These are phyloP conservation scores for Panorpa germanica DNA, from an alignment of 2,888 invertebrate genomes.

Conservation along the genomic window DNA sequence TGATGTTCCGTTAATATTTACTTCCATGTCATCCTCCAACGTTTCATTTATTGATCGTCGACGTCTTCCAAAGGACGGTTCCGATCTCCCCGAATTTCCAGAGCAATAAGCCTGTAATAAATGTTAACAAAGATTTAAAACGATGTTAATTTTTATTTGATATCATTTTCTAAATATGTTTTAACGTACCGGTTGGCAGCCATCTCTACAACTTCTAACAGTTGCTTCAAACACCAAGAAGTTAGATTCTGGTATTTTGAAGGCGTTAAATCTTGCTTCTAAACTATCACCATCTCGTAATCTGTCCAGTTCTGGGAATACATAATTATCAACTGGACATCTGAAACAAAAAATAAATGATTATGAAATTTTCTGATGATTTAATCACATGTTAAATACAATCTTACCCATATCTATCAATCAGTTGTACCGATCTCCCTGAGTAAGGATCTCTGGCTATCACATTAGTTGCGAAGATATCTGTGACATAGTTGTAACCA, in stretches of 20 bases:
- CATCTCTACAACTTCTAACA: slow-evolving; percentile 72
- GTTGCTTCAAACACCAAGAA: slow-evolving; percentile 86
- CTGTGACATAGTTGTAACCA: slow-evolving; percentile 71
- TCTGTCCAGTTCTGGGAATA: slow-evolving; percentile 78
- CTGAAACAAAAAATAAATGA: slow-evolving; percentile 26
- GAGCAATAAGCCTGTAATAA: slow-evolving; percentile 54
- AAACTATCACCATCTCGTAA: slow-evolving; percentile 70
- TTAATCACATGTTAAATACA: neutral
- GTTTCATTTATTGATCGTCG: slow-evolving; percentile 30
- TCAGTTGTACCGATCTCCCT: slow-evolving; percentile 73
- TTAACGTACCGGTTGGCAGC: slow-evolving; percentile 60
- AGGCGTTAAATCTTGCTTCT: slow-evolving; percentile 83
- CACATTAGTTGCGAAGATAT: slow-evolving; percentile 85
- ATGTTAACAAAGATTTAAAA: slow-evolving; percentile 4
- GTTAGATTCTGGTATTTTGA: slow-evolving; percentile 87
- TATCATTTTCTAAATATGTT: neutral
- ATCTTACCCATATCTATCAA: slow-evolving; percentile 70
- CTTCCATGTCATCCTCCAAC: slow-evolving; percentile 11
- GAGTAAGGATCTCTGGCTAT: slow-evolving; percentile 85
- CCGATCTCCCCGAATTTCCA: slow-evolving; percentile 56
- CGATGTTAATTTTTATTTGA: slow-evolving; percentile 1
- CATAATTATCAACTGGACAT: slow-evolving; percentile 79
- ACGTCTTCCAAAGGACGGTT: slow-evolving; percentile 63
- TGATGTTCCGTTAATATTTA: slow-evolving; percentile 11
- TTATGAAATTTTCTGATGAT: neutral